Conservation (phyloP, 2,888 invertebrate species). For the Lagria hirta region DNA sequence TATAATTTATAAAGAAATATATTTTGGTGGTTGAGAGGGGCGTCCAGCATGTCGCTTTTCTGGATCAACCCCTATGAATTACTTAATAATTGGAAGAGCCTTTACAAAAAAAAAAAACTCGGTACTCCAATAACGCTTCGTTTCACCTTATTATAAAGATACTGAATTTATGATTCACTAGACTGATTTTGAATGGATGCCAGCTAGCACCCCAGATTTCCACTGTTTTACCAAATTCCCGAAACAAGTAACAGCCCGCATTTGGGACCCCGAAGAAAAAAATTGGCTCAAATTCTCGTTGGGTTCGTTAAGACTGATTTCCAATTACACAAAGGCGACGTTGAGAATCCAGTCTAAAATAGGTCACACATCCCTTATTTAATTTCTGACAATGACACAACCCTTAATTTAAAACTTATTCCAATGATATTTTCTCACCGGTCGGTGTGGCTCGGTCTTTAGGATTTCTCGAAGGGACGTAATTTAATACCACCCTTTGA, state of each 20-base stretch:
- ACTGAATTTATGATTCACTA: conserved; percentile 10
- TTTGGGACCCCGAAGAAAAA: too few relatives aligned
- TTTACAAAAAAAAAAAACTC: too few relatives aligned
- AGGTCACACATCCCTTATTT: conserved; percentile 48
- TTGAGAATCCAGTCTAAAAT: conserved; percentile 36
- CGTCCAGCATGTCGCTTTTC: too few relatives aligned
- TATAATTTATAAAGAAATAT: too few relatives aligned
- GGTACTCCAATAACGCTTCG: conserved; percentile 13
- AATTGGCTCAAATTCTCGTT: conserved; percentile 17
- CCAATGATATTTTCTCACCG: conserved; percentile 53
- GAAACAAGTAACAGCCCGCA: conserved; percentile 23
- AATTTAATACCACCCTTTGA: conserved; percentile 55
- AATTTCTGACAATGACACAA: conserved; percentile 50
- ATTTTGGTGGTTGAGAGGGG: too few relatives aligned
- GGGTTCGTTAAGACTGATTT: conserved; percentile 38
- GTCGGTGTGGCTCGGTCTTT: conserved; percentile 7
- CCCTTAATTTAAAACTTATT: conserved; percentile 54
- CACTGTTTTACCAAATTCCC: conserved; percentile 20
- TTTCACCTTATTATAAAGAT: conserved; percentile 16
- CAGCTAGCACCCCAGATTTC: conserved; percentile 17
- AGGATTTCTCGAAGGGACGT: conserved; percentile 48
- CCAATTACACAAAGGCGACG: conserved; percentile 40
- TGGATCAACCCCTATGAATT: too few relatives aligned
- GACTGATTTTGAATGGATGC: conserved; percentile 11
- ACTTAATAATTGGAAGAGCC: too few relatives aligned